Base-by-base conservation (phyloP, 2,797 vertebrate species). In the Tragopan temminckii region DNA sequence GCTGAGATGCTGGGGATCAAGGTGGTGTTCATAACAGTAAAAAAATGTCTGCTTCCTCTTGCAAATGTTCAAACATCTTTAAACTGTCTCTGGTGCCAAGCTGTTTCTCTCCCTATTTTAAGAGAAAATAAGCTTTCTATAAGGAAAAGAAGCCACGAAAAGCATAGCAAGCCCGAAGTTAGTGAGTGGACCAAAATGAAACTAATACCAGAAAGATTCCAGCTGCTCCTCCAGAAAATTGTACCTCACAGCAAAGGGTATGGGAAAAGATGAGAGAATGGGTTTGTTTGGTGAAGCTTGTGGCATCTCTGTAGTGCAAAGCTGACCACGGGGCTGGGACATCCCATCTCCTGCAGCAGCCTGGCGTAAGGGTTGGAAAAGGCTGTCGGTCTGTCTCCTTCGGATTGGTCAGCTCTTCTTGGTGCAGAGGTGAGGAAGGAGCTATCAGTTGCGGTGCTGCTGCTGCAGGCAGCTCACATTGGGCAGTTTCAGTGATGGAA, bases 21-120 rank as follows among this genome's bases (percentile, higher is more conserved):
- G 95, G 82, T 68, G 19, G 69, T 95, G 95, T 97, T 96, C 86
- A 76, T 95, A 95, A 94, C 86, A 77, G 96, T 94, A 92, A 35
- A 95, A 94, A 97, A 95, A 97, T 95, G 93, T 90, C 95, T 91
- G 78, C 93, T 92, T 88, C 77, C 63, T 77, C 77, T 90, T 67
- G 61, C 90, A 80, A 77, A 94, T 72, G 79, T 93, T 96, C 87
- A 92, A 94, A 93, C 85, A 89, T 91, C 85, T 96, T 85, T 94
- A 52, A 89, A 91, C 70, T 92, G 91, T 77, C 90, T 90, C 88
- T 57, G 77, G 55, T 77, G 80, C 93, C 95, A 94, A 89, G 71
- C 85, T 94, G 93, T 93, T 97, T 96, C 88, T 96, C 68, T 4
- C 94, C 82, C 88, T 89, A 71, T 94, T 95, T 78, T 36, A 91